Percentiles rank a stretch among this genome's conserved stretches.
Conservation (phyloP, 53 echinoderm and acorn worm genomes). For the Mesocentrotus franciscanus region DNA sequence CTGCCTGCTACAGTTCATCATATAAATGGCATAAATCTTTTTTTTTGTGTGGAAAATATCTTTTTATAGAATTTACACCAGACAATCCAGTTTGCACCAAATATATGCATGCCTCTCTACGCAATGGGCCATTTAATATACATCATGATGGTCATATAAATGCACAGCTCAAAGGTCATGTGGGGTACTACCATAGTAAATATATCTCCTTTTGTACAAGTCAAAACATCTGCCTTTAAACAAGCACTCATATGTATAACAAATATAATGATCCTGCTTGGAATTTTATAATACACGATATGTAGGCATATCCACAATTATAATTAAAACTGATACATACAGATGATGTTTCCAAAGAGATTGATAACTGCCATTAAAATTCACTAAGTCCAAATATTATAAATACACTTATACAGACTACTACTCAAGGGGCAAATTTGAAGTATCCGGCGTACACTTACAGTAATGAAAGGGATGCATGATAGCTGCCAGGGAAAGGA, state of each 20-base stretch:
- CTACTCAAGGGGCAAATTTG: neutral
- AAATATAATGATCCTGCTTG: neutral
- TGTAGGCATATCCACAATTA: neutral
- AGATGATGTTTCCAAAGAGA: neutral
- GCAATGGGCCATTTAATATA: neutral
- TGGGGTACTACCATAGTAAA: neutral
- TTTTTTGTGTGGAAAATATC: neutral
- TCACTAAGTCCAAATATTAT: neutral
- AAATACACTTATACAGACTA: neutral
- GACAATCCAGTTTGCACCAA: neutral
- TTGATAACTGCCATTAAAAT: neutral
- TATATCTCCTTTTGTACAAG: neutral
- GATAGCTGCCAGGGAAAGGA: neutral
- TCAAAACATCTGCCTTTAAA: neutral
- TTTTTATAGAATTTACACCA: neutral
- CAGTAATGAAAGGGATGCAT: neutral
- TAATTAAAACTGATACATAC: neutral
- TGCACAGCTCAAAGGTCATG: neutral
- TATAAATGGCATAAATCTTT: neutral
- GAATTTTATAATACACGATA: neutral
- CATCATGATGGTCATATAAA: slow-evolving; percentile 10
- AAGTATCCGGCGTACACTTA: neutral
- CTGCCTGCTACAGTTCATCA: neutral
- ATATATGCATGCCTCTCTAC: neutral
- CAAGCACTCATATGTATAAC: neutral